Conservation (phyloP, 2,888 invertebrate species). For the Microdon myrmicae region DNA sequence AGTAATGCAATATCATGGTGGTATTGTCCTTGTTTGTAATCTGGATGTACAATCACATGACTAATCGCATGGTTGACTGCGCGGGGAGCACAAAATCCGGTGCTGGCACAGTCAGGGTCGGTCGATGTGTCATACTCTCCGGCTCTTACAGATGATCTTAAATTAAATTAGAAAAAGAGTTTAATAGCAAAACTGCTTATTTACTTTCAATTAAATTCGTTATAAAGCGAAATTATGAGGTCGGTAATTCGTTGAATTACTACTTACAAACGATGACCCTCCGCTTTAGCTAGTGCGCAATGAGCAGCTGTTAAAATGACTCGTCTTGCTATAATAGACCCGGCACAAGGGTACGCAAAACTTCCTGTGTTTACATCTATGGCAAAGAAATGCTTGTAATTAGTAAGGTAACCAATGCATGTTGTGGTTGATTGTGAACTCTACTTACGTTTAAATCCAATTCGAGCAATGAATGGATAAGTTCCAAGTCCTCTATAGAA, state of each 20-base stretch:
- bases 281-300: conserved; percentile 81
- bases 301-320: conserved; percentile 80
- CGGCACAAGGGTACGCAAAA: conserved; percentile 80
- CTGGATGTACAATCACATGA: conserved; percentile 81
- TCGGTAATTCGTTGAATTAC: not conserved
- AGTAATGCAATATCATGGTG: conserved; percentile 81
- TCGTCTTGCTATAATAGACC: conserved; percentile 75
- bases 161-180: conserved; percentile 20
- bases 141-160: conserved; percentile 76
- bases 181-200: conserved; percentile 16
- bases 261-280: conserved; percentile 80
- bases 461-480: conserved; percentile 80
- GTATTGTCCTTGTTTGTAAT: conserved; percentile 75
- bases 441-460: conserved; percentile 79
- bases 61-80: conserved; percentile 78
- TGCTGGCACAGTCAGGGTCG: conserved; percentile 78
- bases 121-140: conserved; percentile 80
- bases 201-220: conserved; percentile 23
- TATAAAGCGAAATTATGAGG: conserved; percentile 9
- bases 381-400: conserved; percentile 54
- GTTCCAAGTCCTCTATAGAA: conserved; percentile 76
- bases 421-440: not conserved
- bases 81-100: conserved; percentile 78
- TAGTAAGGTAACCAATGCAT: not conserved
- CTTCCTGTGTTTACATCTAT: conserved; percentile 76